Conservation (phyloP, 2,888 invertebrate species). For the Aphodius granarius region DNA sequence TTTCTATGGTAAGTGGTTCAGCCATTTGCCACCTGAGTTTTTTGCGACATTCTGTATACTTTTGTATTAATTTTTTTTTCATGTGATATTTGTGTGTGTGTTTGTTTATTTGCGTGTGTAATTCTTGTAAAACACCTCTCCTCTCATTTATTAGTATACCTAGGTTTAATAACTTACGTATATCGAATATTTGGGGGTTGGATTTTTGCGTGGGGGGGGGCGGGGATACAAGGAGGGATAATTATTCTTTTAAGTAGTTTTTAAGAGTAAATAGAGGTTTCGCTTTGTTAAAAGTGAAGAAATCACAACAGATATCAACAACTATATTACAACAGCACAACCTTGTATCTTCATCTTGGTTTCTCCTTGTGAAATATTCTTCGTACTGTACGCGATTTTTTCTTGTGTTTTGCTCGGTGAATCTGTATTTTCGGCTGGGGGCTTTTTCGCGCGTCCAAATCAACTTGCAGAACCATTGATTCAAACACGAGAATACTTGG, state of each 20-base stretch:
- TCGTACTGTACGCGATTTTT: constrained; percentile 44
- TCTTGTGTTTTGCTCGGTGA: constrained; percentile 26
- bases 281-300: constrained; percentile 42
- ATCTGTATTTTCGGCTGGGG: constrained; percentile 35
- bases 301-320: constrained; percentile 57
- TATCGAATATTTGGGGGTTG: constrained; percentile 50
- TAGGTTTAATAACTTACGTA: constrained; percentile 53
- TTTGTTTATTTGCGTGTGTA: not conserved
- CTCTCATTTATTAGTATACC: constrained; percentile 33
- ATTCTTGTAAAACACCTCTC: not conserved
- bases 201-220: constrained; percentile 20
- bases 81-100: constrained; percentile 28
- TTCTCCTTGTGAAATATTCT: constrained; percentile 46
- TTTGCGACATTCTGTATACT: constrained; percentile 56
- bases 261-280: constrained; percentile 33
- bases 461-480: constrained; percentile 36
- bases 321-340: constrained; percentile 57
- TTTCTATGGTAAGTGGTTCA: constrained; percentile 44
- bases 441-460: constrained; percentile 38
- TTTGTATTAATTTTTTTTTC: constrained; percentile 38
- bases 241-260: constrained; percentile 12
- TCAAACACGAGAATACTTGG: constrained; percentile 38
- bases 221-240: constrained; percentile 18
- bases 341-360: constrained; percentile 38
- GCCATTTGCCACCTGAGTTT: constrained; percentile 55